phyloP scores from a whole-genome alignment of 2,888 invertebrate genomes.

The Nephrocerus scutellatus region DNA sequence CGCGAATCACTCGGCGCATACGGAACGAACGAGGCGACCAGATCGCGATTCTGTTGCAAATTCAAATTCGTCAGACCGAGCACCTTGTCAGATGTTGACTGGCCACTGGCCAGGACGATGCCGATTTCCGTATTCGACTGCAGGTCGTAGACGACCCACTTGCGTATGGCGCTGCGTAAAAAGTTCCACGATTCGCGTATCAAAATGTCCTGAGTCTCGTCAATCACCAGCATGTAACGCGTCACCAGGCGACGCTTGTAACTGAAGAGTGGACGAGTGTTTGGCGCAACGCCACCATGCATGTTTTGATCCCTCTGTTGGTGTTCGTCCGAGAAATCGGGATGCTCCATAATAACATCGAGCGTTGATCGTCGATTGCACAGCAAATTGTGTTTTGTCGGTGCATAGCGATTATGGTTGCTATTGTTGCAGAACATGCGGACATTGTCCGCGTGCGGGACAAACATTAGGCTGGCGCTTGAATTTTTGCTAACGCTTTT shows the following conservation, averaged over 20 bases:
- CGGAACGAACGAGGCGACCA: conserved; percentile 49
- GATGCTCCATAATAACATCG: conserved; percentile 53
- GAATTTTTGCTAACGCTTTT: conserved; percentile 37
- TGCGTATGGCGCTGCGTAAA: conserved; percentile 53
- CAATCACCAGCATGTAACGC: conserved; percentile 53
- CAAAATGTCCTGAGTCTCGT: conserved; percentile 54
- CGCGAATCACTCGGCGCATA: conserved; percentile 51
- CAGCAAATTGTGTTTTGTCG: conserved; percentile 60
- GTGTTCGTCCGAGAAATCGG: conserved; percentile 49
- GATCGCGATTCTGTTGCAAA: conserved; percentile 41
- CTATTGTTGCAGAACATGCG: conserved; percentile 57
- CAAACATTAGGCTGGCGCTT: conserved; percentile 51
- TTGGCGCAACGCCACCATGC: conserved; percentile 21
- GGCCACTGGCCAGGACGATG: conserved; percentile 43
- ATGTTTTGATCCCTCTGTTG: conserved; percentile 37
- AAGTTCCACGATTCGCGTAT: conserved; percentile 56
- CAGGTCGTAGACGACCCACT: conserved; percentile 54
- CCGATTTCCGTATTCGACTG: conserved; percentile 51
- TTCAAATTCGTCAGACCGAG: conserved; percentile 43
- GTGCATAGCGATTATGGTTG: conserved; percentile 56
- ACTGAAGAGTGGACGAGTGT: conserved; percentile 49
- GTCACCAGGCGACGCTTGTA: conserved; percentile 52
- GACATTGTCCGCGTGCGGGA: conserved; percentile 50
- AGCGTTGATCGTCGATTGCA: conserved; percentile 55
- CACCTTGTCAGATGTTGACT: conserved; percentile 28